Base-by-base conservation (phyloP, 92 coral and sea anemone species). In the Palythoa grandiflora region DNA sequence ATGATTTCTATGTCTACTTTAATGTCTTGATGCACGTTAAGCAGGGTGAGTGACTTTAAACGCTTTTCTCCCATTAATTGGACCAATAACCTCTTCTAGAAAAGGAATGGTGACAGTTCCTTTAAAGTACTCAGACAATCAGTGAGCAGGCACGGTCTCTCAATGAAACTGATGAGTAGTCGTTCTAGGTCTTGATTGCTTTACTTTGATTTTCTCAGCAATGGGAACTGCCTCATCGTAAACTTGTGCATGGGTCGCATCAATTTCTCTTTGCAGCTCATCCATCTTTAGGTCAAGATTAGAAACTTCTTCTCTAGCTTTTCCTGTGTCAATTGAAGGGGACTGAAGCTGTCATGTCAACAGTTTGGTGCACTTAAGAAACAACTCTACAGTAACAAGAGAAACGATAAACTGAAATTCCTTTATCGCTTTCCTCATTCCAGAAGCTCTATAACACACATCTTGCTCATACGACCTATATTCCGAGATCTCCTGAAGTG, bases 331-430 rank as follows among this genome's bases (percentile, higher is more conserved):
- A 83, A 83, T 35, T n/a, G 91, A 80, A 80, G 71, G 38, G 40
- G 87, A 71, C 83, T 88, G 91, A 36, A 88, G 91, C 71, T 88
- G 91, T 11, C 50, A 74, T 11, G 87, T 88, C 50, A 88, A 80
- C 3, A 87, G 87, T 12, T 80, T 73, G 63, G 91, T 88, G 71
- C 87, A 81, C 13, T 81, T 83, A 55, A 81, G 88, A 52, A 21
- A 88, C 36, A n/a, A 55, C 36, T 81, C 87, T 59, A 88, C 91
- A 44, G 57, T 17, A 72, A 88, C 87, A 21, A 88, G 76, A 44
- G 53, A 80, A 50, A 88, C 91, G 47, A 83, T 73, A 83, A 83
- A 88, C 65, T 88, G 20, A 47, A 88, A 88, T 54, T 37, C 38
- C 76, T 81, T 61, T 28, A 80, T 38, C 9, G 91, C 88, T 37